Evolutionary conservation across 2,888 invertebrate genomes (phyloP).

Genomic region (Seladonia tumulorum): DNA sequence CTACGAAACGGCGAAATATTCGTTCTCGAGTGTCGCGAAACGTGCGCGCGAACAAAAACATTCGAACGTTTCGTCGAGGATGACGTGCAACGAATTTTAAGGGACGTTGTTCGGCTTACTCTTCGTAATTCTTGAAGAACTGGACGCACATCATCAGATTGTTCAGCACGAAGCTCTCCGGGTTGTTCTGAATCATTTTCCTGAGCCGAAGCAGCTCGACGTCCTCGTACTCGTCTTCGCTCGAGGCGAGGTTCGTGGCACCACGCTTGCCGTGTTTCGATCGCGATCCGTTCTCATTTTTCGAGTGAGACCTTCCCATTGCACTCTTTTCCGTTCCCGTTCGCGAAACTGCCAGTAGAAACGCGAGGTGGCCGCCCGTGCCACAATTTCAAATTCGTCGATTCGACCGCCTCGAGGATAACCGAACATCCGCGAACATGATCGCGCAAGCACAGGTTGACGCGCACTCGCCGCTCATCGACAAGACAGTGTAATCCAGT

Average conservation of each 20-base stretch:
- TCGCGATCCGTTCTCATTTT: constrained; percentile 32
- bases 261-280: not conserved
- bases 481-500: constrained; percentile 65
- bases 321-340: constrained; percentile 19
- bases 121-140: constrained; percentile 92
- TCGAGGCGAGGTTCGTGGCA: not conserved
- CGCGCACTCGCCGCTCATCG: constrained; percentile 36
- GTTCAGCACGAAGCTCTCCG: constrained; percentile 90
- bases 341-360: not conserved
- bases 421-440: constrained; percentile 46
- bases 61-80: too few species aligned
- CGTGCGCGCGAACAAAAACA: too few species aligned
- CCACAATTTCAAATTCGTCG: not conserved
- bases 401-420: not conserved
- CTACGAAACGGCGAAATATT: not conserved
- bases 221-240: constrained; percentile 81
- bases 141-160: constrained; percentile 91
- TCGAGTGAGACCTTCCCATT: constrained; percentile 72
- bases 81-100: not conserved
- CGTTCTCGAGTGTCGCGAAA: not conserved
- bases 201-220: constrained; percentile 86
- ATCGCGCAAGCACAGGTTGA: constrained; percentile 19
- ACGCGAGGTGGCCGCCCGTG: not conserved
- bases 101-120: constrained; percentile 85
- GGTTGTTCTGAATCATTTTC: constrained; percentile 87